Conservation (phyloP, 2,888 invertebrate genomes). For the Pseudanteris insignis region DNA sequence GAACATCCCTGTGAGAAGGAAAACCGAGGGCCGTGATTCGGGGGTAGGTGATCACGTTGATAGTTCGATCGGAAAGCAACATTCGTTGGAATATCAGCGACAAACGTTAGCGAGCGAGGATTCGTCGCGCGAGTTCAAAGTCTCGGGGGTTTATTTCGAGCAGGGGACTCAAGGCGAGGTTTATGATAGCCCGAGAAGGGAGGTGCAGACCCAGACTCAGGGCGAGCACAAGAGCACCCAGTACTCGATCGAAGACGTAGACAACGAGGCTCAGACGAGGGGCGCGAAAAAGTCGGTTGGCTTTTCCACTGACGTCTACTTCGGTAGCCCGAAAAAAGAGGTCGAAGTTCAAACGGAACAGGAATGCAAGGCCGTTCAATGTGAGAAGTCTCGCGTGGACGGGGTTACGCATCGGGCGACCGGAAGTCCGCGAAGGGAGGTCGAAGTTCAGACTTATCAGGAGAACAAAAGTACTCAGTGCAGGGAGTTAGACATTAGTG, state of each 20-base stretch:
- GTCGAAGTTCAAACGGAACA: constrained; percentile 58
- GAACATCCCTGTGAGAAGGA: constrained; percentile 6
- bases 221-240: constrained; percentile 59
- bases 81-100: constrained; percentile 54
- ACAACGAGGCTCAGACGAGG: constrained; percentile 29
- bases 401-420: constrained; percentile 5
- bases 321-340: constrained; percentile 51
- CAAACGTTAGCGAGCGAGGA: constrained; percentile 54
- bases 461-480: constrained; percentile 57
- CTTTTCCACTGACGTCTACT: constrained; percentile 27
- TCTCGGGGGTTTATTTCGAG: constrained; percentile 27
- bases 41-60: constrained; percentile 22
- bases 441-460: constrained; percentile 43
- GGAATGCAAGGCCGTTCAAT: constrained; percentile 58
- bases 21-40: constrained; percentile 2
- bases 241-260: constrained; percentile 54
- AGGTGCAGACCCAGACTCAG: constrained; percentile 59
- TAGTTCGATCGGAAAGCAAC: constrained; percentile 51
- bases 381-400: constrained; percentile 37
- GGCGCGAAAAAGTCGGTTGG: constrained; percentile 36
- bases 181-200: constrained; percentile 53
- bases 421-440: constrained; percentile 32
- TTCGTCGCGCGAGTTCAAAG: constrained; percentile 14
- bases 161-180: constrained; percentile 21
- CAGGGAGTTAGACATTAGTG: constrained; percentile 6